Base-by-base conservation (phyloP, 64 coral and sea anemone species). In the Orbicella faveolata region DNA sequence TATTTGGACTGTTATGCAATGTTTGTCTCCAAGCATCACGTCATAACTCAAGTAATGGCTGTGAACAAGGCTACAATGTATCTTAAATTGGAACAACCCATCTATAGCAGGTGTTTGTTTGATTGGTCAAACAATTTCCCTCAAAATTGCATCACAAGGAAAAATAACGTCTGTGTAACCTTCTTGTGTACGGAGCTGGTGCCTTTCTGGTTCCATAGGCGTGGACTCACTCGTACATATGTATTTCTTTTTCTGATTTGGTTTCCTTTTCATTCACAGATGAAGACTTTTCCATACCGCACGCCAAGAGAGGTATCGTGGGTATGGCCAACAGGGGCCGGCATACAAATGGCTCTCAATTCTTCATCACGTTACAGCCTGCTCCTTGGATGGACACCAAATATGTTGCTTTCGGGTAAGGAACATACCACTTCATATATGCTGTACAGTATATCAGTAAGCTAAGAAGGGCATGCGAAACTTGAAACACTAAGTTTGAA, bases 401-500 rank as follows among this genome's bases (percentile, higher is more conserved):
- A 99, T 99, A 99, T 89, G 97, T 99, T 62, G 97, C 97, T 65
- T 95, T 99, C 77, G 97, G 97, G 97, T 99, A 44, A 85, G 84
- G 21, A 78, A 5, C 69, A 44, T 48, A 78, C 33, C 4, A 23
- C 76, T 77, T 1, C 17, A 37, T 36, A 35, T 17, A 35, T 35
- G 2, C 55, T 59, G 4, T 15, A 59, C 44, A 48, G 44, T 48
- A 48, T 6, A 48, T 48, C 44, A 6, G 44, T 48, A 6, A 4
- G 44, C 44, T 48, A 48, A 48, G 44, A 48, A 48, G 44, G 2
- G 44, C 44, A 5, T 48, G 44, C 44, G 7, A 48, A 48, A 5
- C 44, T 48, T 48, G 44, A 3, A 48, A 48, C 44, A 48, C 3
- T 5, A 48, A 48, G 44, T 48, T 48, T 48, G 44, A 48, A 48